Base-by-base conservation (phyloP, 2,797 vertebrate species). In the Falco cherrug region DNA sequence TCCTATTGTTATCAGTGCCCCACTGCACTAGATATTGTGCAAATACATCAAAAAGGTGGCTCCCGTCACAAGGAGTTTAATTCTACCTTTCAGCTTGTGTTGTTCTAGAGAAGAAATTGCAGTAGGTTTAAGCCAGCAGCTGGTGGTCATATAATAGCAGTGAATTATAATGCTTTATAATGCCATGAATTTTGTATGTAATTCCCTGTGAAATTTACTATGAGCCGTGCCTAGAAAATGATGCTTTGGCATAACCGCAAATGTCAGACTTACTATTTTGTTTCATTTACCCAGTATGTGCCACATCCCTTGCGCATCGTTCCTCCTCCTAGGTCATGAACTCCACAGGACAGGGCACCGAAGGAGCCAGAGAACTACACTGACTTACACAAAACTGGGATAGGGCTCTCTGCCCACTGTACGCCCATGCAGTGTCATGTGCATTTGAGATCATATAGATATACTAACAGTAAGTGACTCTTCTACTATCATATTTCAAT, bases 1-100 rank as follows among this genome's bases (percentile, higher is more conserved):
- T 89, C 18, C 18, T 78, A 50, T 84, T 93, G 74, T 94, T 92
- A 60, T 68, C 61, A 84, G 63, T 83, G 56, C 33, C 54, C 68
- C 50, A 69, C 61, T 78, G 65, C 53, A 86, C 45, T 61, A 93
- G 37, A 67, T 88, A 84, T 68, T 95, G 86, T 92, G 87, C 56
- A 96, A 95, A 94, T 87, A 81, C 5, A 91, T n/a, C 53, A 78
- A 68, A 92, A 91, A 82, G 57, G 59, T 81, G 54, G 56, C 50
- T 64, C 25, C n/a, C 3, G 2, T 33, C 65, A 85, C 37, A 57
- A 74, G 45, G 70, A 87, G 68, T 71, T 92, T 85, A 94, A 96
- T 93, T 96, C 88, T 85, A 50, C 87, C 57, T 96, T 93, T 91
- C 84, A 86, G 71, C n/a, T 75, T 61, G n/a, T 84, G 50, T 67